These are phyloP conservation scores for Equus quagga DNA, from an alignment of 2,113 vertebrate genomes.

Conservation along the genomic window DNA sequence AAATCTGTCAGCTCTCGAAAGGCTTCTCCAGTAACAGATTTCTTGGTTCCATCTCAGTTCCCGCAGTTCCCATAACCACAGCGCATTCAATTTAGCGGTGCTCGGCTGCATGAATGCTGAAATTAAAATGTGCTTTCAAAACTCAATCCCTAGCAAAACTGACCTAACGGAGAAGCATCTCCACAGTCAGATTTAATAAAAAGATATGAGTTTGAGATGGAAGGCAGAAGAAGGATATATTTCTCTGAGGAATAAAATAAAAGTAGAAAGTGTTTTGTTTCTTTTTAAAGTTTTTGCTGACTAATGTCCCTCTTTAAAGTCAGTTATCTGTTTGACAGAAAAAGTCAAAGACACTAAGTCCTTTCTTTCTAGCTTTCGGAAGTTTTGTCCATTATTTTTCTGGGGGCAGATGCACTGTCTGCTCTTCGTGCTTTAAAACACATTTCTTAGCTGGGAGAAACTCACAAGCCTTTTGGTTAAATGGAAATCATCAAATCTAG, in stretches of 20 bases:
- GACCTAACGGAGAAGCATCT: constrained; percentile 66
- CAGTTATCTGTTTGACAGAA: constrained; percentile 61
- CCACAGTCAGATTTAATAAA: constrained; percentile 61
- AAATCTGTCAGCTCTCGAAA: constrained; percentile 73
- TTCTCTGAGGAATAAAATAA: constrained; percentile 43
- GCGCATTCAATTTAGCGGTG: constrained; percentile 62
- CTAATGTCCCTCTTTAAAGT: neutral
- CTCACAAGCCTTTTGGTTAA: constrained; percentile 21
- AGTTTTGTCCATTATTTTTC: constrained; percentile 1
- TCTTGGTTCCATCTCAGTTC: constrained; percentile 76
- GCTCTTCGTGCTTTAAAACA: constrained; percentile 2
- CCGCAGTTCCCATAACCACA: constrained; percentile 50
- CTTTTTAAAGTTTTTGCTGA: constrained; percentile 22
- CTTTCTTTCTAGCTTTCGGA: constrained; percentile 14
- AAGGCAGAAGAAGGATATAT: constrained; percentile 52
- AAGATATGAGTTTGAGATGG: neutral
- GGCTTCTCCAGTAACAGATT: constrained; percentile 64
- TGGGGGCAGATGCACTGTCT: neutral
- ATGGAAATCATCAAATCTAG: neutral
- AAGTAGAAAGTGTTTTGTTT: constrained; percentile 33
- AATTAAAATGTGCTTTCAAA: constrained; percentile 79
- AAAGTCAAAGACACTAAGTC: neutral
- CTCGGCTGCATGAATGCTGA: constrained; percentile 59
- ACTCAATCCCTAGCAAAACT: constrained; percentile 58
- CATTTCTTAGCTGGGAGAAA: neutral